Evolutionary conservation across 2,113 vertebrate genomes (phyloP), one percentile per base, ranked within the genome.

Genomic region (Tringa solitaria): DNA sequence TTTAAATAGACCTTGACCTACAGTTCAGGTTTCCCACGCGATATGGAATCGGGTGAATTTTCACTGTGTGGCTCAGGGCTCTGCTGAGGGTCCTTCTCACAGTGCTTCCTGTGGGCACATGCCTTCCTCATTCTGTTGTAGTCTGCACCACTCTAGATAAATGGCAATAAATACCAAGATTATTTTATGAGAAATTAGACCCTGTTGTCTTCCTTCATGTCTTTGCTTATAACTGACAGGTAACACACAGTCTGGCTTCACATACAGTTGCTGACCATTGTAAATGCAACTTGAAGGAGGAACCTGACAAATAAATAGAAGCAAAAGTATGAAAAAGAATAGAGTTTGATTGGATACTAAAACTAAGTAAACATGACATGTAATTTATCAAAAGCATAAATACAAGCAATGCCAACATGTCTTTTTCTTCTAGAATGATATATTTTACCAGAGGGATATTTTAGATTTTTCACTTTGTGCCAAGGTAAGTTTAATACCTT

Each of bases 401-500:
- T 96, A 95, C 27, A 95, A 93, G 65, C 80, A 96, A 90, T 86
- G 84, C 37, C 75, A 95, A 90, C 20, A 35, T 84, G 90, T 22
- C 50, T 90, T 93, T 79, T 96, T 86, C 92, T 81, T 82, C 83
- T 81, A 83, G 89, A 79, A 90, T 96, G 68, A 98, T 96, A 57
- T 79, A 96, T 97, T 95, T 97, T 95, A 96, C 83, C 80, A 89
- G 53, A 96, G 89, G 96, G 81, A 97, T 97, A 97, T 79, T 97
- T 98, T 86, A 96, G 90, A 96, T 97, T 96, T 98, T 97, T 93
- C 67, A 84, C 86, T 96, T 98, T 92, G 78, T 97, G 95, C 93
- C 96, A 97, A 97, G 87, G 81, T 97, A 97, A 82, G 79, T 97
- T 98, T 98, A 97, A 98, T 97, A 95, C 82, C 60, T 95, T 81